These are phyloP conservation scores for Empis livida DNA, from an alignment of 2,888 invertebrate genomes.

Conservation along the genomic window DNA sequence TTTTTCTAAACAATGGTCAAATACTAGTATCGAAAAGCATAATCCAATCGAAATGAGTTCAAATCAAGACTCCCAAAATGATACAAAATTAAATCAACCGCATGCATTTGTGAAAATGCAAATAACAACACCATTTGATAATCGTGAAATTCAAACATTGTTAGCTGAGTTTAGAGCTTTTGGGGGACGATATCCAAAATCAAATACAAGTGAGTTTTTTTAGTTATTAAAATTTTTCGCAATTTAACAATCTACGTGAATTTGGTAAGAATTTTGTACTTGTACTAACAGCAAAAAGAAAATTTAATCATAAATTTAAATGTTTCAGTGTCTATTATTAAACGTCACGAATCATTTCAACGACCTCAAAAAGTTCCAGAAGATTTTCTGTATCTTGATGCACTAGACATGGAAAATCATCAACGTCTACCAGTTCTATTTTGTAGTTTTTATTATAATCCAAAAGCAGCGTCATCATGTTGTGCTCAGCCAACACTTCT, in stretches of 20 bases:
- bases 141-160: conserved; percentile 51
- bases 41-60: conserved; percentile 15
- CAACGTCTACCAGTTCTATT: conserved; percentile 81
- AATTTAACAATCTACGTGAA: too few relatives aligned
- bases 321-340: background rate
- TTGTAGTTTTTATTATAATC: conserved; percentile 50
- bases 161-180: conserved; percentile 78
- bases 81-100: conserved; percentile 38
- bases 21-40: conserved; percentile 18
- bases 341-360: conserved; percentile 15
- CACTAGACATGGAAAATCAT: conserved; percentile 66
- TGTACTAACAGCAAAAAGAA: too few relatives aligned
- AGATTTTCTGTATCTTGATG: conserved; percentile 42
- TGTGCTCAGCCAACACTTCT: conserved; percentile 33
- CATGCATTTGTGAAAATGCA: conserved; percentile 65
- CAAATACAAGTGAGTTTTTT: conserved; percentile 27
- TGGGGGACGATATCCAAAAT: conserved; percentile 51
- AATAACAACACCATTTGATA: conserved; percentile 51
- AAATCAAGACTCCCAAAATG: conserved; percentile 14
- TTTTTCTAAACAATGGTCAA: conserved; percentile 48
- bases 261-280: too few relatives aligned
- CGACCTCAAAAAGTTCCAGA: conserved; percentile 26
- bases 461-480: conserved; percentile 32
- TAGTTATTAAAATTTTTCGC: too few relatives aligned
- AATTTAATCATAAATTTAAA: too few relatives aligned